These are phyloP conservation scores for Dicrurus megarhynchus DNA, from an alignment of 2,113 vertebrate genomes.

Conservation along the genomic window DNA sequence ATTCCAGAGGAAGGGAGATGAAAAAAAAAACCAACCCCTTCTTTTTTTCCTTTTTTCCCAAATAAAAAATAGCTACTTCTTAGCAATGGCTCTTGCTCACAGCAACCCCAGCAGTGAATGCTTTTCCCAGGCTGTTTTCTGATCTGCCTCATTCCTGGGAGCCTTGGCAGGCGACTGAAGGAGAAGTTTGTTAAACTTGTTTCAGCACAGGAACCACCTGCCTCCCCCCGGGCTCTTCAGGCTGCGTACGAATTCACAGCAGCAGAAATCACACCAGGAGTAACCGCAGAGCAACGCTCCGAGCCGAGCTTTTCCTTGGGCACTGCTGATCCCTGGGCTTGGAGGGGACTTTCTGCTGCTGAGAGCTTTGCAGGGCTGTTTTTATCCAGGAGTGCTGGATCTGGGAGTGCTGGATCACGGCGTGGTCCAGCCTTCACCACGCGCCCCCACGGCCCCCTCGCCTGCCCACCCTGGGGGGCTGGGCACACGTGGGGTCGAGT, in stretches of 20 bases:
- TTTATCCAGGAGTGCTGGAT: neutral
- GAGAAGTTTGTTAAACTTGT: slow-evolving; percentile 4
- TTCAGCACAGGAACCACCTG: neutral
- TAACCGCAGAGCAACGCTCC: rapidly evolving
- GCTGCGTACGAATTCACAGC: neutral
- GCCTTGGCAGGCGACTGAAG: neutral
- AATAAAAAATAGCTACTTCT: neutral
- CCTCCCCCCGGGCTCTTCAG: neutral
- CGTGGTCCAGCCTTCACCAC: rapidly evolving
- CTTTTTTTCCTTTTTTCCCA: neutral
- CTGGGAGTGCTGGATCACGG: neutral
- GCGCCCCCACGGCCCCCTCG: rapidly evolving
- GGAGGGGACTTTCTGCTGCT: neutral
- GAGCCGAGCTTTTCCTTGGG: neutral
- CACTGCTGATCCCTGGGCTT: neutral
- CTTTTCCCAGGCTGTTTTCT: neutral
- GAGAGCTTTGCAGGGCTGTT: neutral
- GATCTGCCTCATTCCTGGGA: neutral
- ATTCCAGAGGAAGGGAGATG: neutral
- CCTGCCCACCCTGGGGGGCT: neutral
- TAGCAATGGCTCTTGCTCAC: neutral
- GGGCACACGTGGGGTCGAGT: rapidly evolving
- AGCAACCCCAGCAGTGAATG: neutral
- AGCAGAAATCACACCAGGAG: neutral
- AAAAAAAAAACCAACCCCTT: neutral